These are phyloP conservation scores for Cremastinae sp. DNA, from an alignment of 2,888 invertebrate genomes.

Conservation along the genomic window DNA sequence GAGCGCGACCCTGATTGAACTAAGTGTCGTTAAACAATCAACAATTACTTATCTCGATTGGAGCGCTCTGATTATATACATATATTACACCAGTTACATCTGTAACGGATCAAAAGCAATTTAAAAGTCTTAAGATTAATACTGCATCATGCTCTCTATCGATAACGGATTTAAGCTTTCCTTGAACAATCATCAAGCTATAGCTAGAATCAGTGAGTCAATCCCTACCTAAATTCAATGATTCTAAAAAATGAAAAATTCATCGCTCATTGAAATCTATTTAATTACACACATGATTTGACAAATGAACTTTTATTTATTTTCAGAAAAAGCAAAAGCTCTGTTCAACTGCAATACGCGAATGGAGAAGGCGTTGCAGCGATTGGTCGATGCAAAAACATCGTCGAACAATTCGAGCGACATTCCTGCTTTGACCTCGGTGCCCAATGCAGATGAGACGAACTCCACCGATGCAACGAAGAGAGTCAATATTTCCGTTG, in stretches of 20 bases:
- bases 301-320: constrained; percentile 50
- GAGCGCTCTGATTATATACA: constrained; percentile 10
- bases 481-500: constrained; percentile 74
- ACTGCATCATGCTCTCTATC: constrained; percentile 61
- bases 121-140: constrained; percentile 37
- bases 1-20: constrained; percentile 41
- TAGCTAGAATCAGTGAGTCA: constrained; percentile 66
- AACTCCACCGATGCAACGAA: constrained; percentile 66
- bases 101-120: constrained; percentile 31
- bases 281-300: constrained; percentile 8
- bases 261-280: too few species aligned
- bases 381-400: constrained; percentile 83
- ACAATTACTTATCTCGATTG: constrained; percentile 47
- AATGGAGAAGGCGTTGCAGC: constrained; percentile 89
- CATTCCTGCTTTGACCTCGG: constrained; percentile 52
- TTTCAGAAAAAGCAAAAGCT: constrained; percentile 85
- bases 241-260: neutral
- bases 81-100: constrained; percentile 38
- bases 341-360: constrained; percentile 89
- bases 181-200: constrained; percentile 61
- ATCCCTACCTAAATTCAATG: neutral
- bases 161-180: constrained; percentile 67
- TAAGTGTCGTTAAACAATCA: constrained; percentile 47
- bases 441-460: constrained; percentile 60
- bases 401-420: constrained; percentile 68